These are phyloP conservation scores for Xiphydria camelus DNA, from an alignment of 2,888 invertebrate species.

Conservation along the genomic window DNA sequence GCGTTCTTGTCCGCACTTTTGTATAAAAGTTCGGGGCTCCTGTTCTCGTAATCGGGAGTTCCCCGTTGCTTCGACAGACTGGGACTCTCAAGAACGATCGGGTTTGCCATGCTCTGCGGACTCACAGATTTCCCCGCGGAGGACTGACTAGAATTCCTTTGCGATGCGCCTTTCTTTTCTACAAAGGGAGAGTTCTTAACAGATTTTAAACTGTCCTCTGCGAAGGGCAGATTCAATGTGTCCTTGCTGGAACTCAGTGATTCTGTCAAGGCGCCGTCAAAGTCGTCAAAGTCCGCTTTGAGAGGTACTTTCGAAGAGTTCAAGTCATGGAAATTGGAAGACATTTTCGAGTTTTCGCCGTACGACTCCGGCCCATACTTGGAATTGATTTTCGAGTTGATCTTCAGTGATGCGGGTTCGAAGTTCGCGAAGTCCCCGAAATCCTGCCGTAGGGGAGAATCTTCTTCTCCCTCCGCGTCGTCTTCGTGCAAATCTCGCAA, in stretches of 20 bases:
- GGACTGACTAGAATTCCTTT: conserved; percentile 39
- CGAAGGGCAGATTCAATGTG: conserved; percentile 48
- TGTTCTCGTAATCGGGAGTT: conserved; percentile 50
- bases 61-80: conserved; percentile 20
- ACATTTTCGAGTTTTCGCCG: conserved; percentile 36
- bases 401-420: conserved; percentile 43
- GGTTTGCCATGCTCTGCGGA: conserved; percentile 38
- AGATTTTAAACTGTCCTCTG: conserved; percentile 49
- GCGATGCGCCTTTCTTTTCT: conserved; percentile 37
- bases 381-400: conserved; percentile 42
- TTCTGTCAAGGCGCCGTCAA: conserved; percentile 49
- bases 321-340: conserved; percentile 39
- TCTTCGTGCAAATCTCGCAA: conserved; percentile 46
- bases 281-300: conserved; percentile 53
- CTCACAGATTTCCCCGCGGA: conserved; percentile 44
- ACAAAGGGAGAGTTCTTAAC: conserved; percentile 47
- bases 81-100: conserved; percentile 32
- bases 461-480: conserved; percentile 26
- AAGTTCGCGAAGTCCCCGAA: conserved; percentile 49
- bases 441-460: conserved; percentile 47
- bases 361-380: conserved; percentile 39
- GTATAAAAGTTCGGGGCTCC: conserved; percentile 40
- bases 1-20: conserved; percentile 31
- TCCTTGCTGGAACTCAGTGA: conserved; percentile 50
- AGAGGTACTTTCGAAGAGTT: conserved; percentile 48